Base-by-base conservation (phyloP, 2,888 invertebrate genomes). In the Conchocele bisecta region DNA sequence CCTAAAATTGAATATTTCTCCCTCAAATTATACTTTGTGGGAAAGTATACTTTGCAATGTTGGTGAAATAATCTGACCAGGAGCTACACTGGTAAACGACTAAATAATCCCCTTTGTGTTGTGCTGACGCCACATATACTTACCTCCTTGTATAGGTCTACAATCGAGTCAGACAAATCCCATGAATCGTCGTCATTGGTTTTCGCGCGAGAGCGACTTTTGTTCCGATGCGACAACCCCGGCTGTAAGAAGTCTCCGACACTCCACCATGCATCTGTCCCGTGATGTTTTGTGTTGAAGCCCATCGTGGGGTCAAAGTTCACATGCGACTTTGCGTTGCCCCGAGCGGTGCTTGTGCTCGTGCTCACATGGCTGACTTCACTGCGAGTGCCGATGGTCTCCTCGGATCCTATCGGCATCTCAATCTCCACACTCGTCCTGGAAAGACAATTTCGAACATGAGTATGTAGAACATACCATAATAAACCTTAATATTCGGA, bases 91-190 rank as follows among this genome's bases (percentile, higher is more conserved):
- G n/a, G n/a, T n/a, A n/a, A n/a, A n/a, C n/a, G n/a, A n/a, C n/a
- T n/a, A n/a, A n/a, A n/a, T n/a, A n/a, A n/a, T n/a, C n/a, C n/a
- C n/a, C n/a, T n/a, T n/a, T n/a, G n/a, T n/a, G n/a, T n/a, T n/a
- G n/a, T n/a, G n/a, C n/a, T n/a, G n/a, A n/a, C n/a, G n/a, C n/a
- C n/a, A n/a, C n/a, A n/a, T n/a, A n/a, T n/a, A 42, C 81, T 84
- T 6, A 79, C 81, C 42, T 84, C 84, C 48, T 80, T 72, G 63
- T 86, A 87, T 17, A 90, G 79, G 73, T 91, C 90, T 7, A 86
- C 85, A 13, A 91, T 82, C 1, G 91, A 90, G 65, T 90, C 90
- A 2, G 87, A 83, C 39, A 91, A 75, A 69, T 90, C 91, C 90
- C 91, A 91, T 2, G 83, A 78, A 29, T 90, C 90, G n/a, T 88